A percentile compares a stretch with the other conserved stretches of the same genome.
These are phyloP conservation scores for Nanger granti DNA, from an alignment of 2,113 vertebrate species.

Conservation along the genomic window DNA sequence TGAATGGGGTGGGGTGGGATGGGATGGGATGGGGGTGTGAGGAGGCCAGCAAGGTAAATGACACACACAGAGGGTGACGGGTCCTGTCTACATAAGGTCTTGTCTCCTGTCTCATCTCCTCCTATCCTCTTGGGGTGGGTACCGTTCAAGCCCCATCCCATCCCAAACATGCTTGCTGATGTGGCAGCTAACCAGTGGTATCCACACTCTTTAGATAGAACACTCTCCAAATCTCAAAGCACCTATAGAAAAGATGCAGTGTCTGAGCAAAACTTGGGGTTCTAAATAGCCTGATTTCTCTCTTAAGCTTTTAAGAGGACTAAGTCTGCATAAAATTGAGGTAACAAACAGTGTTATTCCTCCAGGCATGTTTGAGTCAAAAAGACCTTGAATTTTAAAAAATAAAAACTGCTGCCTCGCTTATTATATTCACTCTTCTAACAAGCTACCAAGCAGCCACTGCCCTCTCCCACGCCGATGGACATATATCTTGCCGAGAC, in stretches of 20 bases:
- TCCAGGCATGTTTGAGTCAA: constrained; percentile 23
- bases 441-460: constrained; percentile 31
- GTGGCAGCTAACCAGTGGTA: not conserved
- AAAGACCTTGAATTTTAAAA: constrained; percentile 45
- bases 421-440: constrained; percentile 38
- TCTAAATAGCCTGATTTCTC: not conserved
- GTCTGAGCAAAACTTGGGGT: not conserved
- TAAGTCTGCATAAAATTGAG: not conserved
- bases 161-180: not conserved
- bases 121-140: not conserved
- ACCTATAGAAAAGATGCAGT: not conserved
- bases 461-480: not conserved
- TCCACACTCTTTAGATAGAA: not conserved
- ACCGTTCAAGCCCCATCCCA: not conserved
- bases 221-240: not conserved
- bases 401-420: constrained; percentile 50
- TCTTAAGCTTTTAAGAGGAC: not conserved
- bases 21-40: not conserved
- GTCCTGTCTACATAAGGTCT: not conserved
- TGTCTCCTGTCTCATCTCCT: not conserved
- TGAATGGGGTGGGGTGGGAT: rapidly evolving
- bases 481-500: constrained; percentile 48
- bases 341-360: constrained; percentile 14
- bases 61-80: not conserved
- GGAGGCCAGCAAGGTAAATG: not conserved